These are phyloP conservation scores for Triplophysa rosa DNA, from an alignment of 2,113 vertebrate species.

Conservation along the genomic window DNA sequence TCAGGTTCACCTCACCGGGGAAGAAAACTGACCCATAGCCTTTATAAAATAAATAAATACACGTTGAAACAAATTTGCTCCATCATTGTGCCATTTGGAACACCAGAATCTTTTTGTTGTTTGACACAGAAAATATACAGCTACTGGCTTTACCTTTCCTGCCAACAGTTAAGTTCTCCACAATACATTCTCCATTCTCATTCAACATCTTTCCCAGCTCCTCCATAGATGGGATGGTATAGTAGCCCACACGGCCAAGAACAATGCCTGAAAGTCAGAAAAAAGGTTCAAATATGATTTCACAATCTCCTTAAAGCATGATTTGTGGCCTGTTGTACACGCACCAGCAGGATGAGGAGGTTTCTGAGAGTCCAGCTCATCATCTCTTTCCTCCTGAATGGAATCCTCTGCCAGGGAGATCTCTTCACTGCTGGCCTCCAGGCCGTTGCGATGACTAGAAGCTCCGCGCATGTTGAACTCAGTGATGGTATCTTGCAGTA, in stretches of 20 bases:
- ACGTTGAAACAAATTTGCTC: not conserved
- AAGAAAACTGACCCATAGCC: slow-evolving; percentile 95
- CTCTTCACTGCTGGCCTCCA: slow-evolving; percentile 89
- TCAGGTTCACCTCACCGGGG: slow-evolving; percentile 84
- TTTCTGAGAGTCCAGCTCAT: slow-evolving; percentile 68
- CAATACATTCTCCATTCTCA: slow-evolving; percentile 82
- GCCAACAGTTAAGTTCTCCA: slow-evolving; percentile 91
- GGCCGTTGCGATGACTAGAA: slow-evolving; percentile 68
- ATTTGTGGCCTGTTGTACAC: not conserved
- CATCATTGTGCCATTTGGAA: no score
- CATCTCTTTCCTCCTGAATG: slow-evolving; percentile 83
- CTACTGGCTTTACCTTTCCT: slow-evolving; percentile 79
- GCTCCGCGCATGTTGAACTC: slow-evolving; percentile 84
- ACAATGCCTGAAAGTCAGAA: slow-evolving; percentile 78
- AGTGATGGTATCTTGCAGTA: slow-evolving; percentile 84
- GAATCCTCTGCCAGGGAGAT: slow-evolving; percentile 87
- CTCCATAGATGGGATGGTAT: slow-evolving; percentile 92
- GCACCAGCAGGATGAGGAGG: slow-evolving; percentile 86
- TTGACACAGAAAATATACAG: not conserved
- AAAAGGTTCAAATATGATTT: not conserved
- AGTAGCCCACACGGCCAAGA: slow-evolving; percentile 85
- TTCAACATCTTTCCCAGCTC: slow-evolving; percentile 83
- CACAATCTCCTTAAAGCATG: no score
- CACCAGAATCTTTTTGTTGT: no score
- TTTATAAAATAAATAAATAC: slow-evolving; percentile 55